phyloP scores from a whole-genome alignment of 30 jellyfish, hydroid and myxozoan species.

The Aurelia sp. region DNA sequence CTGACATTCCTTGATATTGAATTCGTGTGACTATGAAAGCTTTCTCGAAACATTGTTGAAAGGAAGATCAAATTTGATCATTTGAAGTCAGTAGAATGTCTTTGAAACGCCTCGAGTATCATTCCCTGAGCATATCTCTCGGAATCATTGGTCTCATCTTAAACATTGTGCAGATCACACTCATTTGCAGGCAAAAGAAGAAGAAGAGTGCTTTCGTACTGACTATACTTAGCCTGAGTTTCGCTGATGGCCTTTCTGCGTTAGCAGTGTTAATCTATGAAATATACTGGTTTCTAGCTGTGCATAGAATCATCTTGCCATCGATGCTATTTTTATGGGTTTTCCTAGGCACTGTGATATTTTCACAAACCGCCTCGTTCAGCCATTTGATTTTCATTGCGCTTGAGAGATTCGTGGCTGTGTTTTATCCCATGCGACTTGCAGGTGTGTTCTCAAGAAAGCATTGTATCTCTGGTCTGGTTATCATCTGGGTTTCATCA shows the following conservation, averaged over 20 bases:
- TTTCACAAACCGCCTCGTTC: slow-evolving; percentile 16
- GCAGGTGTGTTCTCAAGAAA: slow-evolving; percentile 7
- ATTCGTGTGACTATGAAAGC: too few species aligned
- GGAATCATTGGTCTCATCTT: slow-evolving; percentile 7
- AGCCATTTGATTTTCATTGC: slow-evolving; percentile 21
- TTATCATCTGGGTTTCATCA: slow-evolving; percentile 15
- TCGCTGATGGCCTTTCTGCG: slow-evolving; percentile 23
- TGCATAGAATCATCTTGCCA: background rate
- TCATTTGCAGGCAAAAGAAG: slow-evolving; percentile 17
- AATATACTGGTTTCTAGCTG: background rate
- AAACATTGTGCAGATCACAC: background rate
- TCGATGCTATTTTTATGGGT: background rate
- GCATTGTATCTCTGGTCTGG: background rate
- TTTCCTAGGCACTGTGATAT: background rate
- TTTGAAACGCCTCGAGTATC: too few species aligned
- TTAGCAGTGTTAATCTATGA: slow-evolving; percentile 1
- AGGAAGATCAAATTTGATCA: too few species aligned
- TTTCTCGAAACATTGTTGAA: too few species aligned
- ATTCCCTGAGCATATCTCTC: background rate
- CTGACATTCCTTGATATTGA: too few species aligned
- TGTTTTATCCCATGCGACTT: slow-evolving; percentile 23
- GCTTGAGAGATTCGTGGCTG: slow-evolving; percentile 38
- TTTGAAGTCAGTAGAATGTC: too few species aligned
- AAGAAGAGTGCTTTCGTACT: slow-evolving; percentile 3
- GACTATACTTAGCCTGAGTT: slow-evolving; percentile 31